A percentile compares a stretch with the other conserved stretches of the same genome.
Conservation (phyloP, 2,888 invertebrate genomes). For the Macrostomum cliftonense region DNA sequence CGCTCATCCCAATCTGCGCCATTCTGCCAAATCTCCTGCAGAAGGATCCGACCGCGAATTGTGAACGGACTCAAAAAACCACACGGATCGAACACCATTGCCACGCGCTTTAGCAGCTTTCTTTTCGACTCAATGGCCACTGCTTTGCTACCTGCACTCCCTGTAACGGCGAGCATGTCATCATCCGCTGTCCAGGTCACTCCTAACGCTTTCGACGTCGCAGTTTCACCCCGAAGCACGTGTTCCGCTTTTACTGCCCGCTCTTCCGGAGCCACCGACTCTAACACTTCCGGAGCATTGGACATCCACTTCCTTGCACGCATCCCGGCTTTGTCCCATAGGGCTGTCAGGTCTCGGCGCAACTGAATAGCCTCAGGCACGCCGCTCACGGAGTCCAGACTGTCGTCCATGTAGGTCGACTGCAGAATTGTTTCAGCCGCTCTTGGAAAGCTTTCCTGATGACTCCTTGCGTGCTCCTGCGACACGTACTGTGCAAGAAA, state of each 20-base stretch:
- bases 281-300: not conserved
- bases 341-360: no score
- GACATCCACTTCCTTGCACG: conserved; percentile 9
- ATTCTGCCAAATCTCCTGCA: conserved; percentile 7
- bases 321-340: conserved; percentile 7
- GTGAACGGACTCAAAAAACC: conserved; percentile 2
- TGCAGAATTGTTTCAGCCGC: not conserved
- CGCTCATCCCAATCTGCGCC: conserved; percentile 10
- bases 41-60: conserved; percentile 1
- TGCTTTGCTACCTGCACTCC: not conserved
- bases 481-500: not conserved
- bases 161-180: conserved; percentile 2
- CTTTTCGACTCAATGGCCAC: not conserved
- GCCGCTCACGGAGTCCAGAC: no score
- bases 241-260: not conserved
- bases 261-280: no score
- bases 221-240: conserved; percentile 2
- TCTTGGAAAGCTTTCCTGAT: not conserved
- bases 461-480: not conserved
- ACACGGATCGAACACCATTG: conserved; percentile 5
- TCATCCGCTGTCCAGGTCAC: conserved; percentile 4
- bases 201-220: conserved; percentile 7
- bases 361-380: no score
- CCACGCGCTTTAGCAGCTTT: not conserved
- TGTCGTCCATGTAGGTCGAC: no score